Evolutionary conservation across 2,888 invertebrate species (phyloP).

Genomic region (Calephelis perditalis): DNA sequence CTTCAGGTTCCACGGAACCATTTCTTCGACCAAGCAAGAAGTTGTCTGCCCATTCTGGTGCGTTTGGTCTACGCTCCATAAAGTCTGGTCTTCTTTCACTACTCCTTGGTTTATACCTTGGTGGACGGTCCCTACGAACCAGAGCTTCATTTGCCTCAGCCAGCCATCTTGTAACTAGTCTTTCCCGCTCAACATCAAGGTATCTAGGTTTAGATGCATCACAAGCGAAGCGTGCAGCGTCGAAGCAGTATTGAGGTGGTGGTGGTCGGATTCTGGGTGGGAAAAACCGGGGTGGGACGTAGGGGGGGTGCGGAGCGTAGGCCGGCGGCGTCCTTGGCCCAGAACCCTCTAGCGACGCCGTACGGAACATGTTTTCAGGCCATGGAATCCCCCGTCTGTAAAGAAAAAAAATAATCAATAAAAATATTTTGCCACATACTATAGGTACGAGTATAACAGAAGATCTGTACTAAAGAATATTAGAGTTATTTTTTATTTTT

Average conservation of each 20-base stretch:
- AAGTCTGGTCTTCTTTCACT: constrained; percentile 72
- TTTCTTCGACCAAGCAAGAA: constrained; percentile 60
- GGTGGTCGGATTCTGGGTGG: constrained; percentile 67
- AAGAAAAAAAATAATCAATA: constrained; percentile 24
- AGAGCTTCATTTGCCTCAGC: constrained; percentile 73
- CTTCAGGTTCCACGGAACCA: constrained; percentile 66
- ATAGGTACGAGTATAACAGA: too few relatives aligned
- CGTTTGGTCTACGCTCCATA: constrained; percentile 53
- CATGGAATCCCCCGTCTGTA: constrained; percentile 62
- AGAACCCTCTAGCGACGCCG: constrained; percentile 74
- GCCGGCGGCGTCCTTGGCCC: constrained; percentile 73
- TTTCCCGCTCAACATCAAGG: constrained; percentile 67
- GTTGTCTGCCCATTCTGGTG: constrained; percentile 69
- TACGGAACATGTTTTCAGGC: constrained; percentile 70
- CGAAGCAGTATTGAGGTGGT: constrained; percentile 74
- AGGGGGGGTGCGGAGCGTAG: constrained; percentile 67
- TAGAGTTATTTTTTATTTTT: too few relatives aligned
- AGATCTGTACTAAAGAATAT: too few relatives aligned
- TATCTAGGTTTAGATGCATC: constrained; percentile 71
- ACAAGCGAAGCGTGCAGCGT: constrained; percentile 72
- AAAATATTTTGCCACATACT: too few relatives aligned
- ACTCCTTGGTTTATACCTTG: constrained; percentile 65
- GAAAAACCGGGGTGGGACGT: constrained; percentile 67
- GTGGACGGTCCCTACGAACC: constrained; percentile 63
- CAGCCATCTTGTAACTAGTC: constrained; percentile 70